These are phyloP conservation scores for Drosophila azteca DNA, from an alignment of 1,140 invertebrate genomes.

Conservation along the genomic window DNA sequence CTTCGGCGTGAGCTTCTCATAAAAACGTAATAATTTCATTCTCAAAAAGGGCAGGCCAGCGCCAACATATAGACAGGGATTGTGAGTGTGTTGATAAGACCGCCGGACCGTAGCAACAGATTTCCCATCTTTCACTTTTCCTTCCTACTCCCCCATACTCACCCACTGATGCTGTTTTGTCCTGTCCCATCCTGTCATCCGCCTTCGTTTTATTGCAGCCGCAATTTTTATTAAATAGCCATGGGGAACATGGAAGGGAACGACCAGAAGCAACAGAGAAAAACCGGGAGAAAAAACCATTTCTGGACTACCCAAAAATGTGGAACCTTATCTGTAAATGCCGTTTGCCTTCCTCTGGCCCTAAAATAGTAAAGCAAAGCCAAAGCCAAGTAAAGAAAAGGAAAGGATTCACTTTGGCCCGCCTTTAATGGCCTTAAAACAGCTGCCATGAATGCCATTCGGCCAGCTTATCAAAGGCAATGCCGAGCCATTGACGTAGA, in stretches of 20 bases:
- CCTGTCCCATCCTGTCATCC: constrained; percentile 33
- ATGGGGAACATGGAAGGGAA: constrained; percentile 35
- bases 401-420: constrained; percentile 62
- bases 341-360: constrained; percentile 55
- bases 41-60: constrained; percentile 35
- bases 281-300: constrained; percentile 17
- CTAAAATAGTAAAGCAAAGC: constrained; percentile 10
- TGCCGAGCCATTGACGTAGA: constrained; percentile 72
- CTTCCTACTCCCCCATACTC: too few relatives aligned
- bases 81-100: constrained; percentile 69
- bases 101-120: constrained; percentile 63
- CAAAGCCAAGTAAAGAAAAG: constrained; percentile 8
- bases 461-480: constrained; percentile 73
- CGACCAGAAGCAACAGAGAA: constrained; percentile 16
- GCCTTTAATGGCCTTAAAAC: constrained; percentile 73
- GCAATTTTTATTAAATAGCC: constrained; percentile 78
- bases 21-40: constrained; percentile 79
- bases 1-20: constrained; percentile 34
- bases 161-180: not conserved
- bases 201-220: constrained; percentile 72
- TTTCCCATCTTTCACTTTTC: constrained; percentile 31
- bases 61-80: constrained; percentile 24
- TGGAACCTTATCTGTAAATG: constrained; percentile 73
- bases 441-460: constrained; percentile 67
- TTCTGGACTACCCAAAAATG: constrained; percentile 42